Conservation (phyloP, 2,888 invertebrate species). For the Lycia hirtaria region DNA sequence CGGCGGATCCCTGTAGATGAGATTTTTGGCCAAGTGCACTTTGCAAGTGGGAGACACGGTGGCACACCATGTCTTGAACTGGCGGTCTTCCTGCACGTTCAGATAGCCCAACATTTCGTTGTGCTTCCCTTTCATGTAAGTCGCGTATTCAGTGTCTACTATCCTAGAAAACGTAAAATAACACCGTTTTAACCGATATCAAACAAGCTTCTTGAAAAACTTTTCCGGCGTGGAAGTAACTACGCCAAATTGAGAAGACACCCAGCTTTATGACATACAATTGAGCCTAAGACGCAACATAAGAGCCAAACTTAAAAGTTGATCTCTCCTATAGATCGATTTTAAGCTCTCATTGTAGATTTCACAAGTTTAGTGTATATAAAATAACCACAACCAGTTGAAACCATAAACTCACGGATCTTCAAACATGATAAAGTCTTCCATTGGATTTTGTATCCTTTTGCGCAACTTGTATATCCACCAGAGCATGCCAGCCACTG, state of each 20-base stretch:
- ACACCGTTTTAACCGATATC: not conserved
- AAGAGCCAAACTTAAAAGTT: too few relatives aligned
- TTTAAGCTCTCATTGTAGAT: too few relatives aligned
- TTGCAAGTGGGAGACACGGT: conserved; percentile 88
- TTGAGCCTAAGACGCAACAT: too few relatives aligned
- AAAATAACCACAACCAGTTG: too few relatives aligned
- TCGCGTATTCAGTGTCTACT: conserved; percentile 85
- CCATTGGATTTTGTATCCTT: conserved; percentile 85
- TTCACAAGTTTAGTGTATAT: too few relatives aligned
- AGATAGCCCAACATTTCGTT: conserved; percentile 88
- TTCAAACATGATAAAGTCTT: conserved; percentile 87
- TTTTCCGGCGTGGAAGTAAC: too few relatives aligned
- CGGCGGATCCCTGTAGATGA: conserved; percentile 84
- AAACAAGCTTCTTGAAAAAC: too few relatives aligned
- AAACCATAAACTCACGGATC: conserved; percentile 86
- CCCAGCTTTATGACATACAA: too few relatives aligned
- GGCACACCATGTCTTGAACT: conserved; percentile 89
- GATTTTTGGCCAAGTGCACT: conserved; percentile 85
- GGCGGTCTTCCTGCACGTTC: conserved; percentile 85
- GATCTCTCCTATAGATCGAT: too few relatives aligned
- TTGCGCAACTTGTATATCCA: conserved; percentile 89
- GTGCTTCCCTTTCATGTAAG: conserved; percentile 85
- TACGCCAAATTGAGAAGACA: too few relatives aligned
- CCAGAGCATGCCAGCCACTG: conserved; percentile 90
- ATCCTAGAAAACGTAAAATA: conserved; percentile 63